phyloP scores from a whole-genome alignment of 2,113 vertebrate genomes.

The Cariama cristata region DNA sequence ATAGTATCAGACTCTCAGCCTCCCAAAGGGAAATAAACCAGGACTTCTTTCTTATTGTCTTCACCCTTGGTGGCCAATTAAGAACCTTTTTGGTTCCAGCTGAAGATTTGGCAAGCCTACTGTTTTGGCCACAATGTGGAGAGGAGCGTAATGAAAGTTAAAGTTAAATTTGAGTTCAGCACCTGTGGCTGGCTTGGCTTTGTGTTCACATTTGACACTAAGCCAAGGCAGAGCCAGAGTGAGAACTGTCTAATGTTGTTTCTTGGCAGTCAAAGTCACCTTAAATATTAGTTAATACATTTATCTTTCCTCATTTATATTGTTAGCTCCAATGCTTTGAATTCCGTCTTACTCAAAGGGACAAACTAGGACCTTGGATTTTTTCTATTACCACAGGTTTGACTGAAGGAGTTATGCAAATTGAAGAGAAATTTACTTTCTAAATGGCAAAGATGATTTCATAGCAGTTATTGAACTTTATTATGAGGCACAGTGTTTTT shows the following conservation, averaged over 20 bases:
- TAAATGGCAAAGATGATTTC: neutral
- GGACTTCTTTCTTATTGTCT: neutral
- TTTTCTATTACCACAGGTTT: neutral
- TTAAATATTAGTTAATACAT: slow-evolving; percentile 22
- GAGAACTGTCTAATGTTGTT: slow-evolving; percentile 40
- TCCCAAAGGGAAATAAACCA: slow-evolving; percentile 25
- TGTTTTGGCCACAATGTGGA: neutral
- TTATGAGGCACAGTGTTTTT: neutral
- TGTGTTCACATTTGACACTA: neutral
- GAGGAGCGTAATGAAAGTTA: slow-evolving; percentile 46
- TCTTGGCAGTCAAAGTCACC: slow-evolving; percentile 31
- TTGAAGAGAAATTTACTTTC: neutral
- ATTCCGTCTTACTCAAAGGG: slow-evolving; percentile 4
- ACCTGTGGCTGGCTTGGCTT: slow-evolving; percentile 43
- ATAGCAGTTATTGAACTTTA: neutral
- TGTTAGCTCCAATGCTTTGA: neutral
- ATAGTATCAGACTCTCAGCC: neutral
- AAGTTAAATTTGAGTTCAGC: slow-evolving; percentile 40
- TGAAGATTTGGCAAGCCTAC: slow-evolving; percentile 36
- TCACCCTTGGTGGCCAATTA: slow-evolving; percentile 42
- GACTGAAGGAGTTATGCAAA: neutral
- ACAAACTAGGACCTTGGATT: neutral
- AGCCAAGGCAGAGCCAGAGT: slow-evolving; percentile 30
- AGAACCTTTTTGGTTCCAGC: slow-evolving; percentile 26
- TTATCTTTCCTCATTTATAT: slow-evolving; percentile 31